These are phyloP conservation scores for Motacilla tschutschensis DNA, from an alignment of 2,113 vertebrate genomes.

Conservation along the genomic window DNA sequence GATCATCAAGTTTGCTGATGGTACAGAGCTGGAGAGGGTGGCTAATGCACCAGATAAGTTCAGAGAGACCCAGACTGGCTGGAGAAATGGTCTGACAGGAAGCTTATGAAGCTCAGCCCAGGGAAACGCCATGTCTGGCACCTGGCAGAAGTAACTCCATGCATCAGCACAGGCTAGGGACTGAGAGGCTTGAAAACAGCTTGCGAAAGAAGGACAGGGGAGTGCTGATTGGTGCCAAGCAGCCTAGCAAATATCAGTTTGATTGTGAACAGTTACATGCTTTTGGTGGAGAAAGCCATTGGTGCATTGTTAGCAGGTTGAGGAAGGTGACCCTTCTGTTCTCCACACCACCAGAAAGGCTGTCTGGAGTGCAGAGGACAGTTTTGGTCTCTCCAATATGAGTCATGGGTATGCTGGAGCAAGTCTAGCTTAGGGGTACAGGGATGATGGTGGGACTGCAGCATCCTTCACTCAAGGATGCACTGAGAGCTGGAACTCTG, in stretches of 20 bases:
- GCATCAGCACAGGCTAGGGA: background rate
- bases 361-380: background rate
- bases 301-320: background rate
- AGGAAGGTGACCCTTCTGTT: background rate
- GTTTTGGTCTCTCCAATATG: background rate
- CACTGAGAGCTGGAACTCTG: background rate
- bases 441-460: background rate
- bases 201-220: background rate
- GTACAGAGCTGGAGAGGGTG: background rate
- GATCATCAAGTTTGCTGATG: background rate
- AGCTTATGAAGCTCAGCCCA: background rate
- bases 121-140: background rate
- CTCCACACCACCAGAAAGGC: background rate
- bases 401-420: background rate
- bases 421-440: background rate
- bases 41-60: background rate
- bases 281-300: background rate
- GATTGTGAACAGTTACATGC: fast-evolving
- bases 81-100: background rate
- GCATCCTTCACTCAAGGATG: background rate
- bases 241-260: background rate
- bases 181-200: background rate
- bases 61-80: background rate
- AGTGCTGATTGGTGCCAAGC: background rate
- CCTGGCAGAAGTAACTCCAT: background rate